Percentiles rank a stretch among this genome's conserved stretches.
Conservation (phyloP, 2,888 invertebrate genomes). For the Laspeyria flexula region DNA sequence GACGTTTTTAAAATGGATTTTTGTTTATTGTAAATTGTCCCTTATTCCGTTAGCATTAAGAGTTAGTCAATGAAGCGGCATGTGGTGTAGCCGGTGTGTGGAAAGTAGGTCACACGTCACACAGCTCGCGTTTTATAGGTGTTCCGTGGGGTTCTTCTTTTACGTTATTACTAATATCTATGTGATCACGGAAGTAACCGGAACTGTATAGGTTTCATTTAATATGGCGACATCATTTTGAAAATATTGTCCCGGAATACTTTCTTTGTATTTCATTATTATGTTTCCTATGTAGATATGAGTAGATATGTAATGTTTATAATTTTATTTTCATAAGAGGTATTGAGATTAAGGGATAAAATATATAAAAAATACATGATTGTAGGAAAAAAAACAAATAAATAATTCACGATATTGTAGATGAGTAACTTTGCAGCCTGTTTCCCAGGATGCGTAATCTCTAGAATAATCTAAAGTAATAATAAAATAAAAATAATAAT, state of each 20-base stretch:
- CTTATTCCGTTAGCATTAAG: conserved; percentile 60
- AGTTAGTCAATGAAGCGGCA: conserved; percentile 61
- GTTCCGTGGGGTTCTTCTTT: conserved; percentile 72
- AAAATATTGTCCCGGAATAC: background rate
- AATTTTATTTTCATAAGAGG: no score
- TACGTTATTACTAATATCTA: conserved; percentile 50
- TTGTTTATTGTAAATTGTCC: conserved; percentile 52
- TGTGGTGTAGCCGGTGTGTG: conserved; percentile 72
- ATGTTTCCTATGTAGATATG: no score
- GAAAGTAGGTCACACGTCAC: conserved; percentile 83
- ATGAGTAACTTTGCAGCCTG: no score
- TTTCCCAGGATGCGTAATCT: no score
- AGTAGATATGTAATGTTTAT: no score
- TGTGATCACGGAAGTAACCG: conserved; percentile 39
- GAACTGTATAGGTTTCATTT: conserved; percentile 23
- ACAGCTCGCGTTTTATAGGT: conserved; percentile 79
- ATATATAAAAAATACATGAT: no score
- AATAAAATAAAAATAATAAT: no score
- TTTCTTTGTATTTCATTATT: no score
- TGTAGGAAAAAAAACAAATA: no score
- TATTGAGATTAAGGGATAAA: no score
- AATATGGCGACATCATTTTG: conserved; percentile 2
- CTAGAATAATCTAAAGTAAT: no score
- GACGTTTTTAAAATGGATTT: conserved; percentile 50
- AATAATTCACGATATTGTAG: no score